phyloP scores from a whole-genome alignment of 1,140 invertebrate species.

The Cotesia chilonis region DNA sequence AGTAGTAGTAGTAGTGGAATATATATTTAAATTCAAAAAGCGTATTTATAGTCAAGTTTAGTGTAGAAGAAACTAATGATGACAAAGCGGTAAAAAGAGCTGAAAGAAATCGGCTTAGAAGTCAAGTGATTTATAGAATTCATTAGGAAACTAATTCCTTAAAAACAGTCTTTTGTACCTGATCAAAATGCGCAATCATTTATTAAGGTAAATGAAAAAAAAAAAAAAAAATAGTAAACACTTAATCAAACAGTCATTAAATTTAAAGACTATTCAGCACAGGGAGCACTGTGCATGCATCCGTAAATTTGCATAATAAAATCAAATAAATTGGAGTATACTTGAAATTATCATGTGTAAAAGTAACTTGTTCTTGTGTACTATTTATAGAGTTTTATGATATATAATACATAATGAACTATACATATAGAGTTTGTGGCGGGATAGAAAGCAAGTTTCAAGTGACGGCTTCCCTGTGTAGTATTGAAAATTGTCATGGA shows the following conservation, averaged over 20 bases:
- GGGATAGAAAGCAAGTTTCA: no score
- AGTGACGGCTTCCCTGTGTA: no score
- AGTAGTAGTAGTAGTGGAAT: neutral
- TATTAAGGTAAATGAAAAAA: neutral
- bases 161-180: neutral
- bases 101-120: neutral
- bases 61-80: neutral
- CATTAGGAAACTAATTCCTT: constrained; percentile 17
- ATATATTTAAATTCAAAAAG: neutral
- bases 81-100: constrained; percentile 1
- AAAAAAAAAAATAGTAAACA: neutral
- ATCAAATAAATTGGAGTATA: no score
- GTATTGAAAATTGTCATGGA: no score
- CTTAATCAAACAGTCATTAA: neutral
- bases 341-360: no score
- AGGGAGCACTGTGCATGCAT: no score
- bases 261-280: neutral
- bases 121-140: constrained; percentile 28
- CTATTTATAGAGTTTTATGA: no score
- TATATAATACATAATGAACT: no score
- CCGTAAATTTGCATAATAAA: no score
- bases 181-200: neutral
- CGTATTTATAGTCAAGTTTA: neutral
- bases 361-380: no score
- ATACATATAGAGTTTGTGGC: no score